These are phyloP conservation scores for Heliornis fulica DNA, from an alignment of 2,113 vertebrate genomes.

Conservation along the genomic window DNA sequence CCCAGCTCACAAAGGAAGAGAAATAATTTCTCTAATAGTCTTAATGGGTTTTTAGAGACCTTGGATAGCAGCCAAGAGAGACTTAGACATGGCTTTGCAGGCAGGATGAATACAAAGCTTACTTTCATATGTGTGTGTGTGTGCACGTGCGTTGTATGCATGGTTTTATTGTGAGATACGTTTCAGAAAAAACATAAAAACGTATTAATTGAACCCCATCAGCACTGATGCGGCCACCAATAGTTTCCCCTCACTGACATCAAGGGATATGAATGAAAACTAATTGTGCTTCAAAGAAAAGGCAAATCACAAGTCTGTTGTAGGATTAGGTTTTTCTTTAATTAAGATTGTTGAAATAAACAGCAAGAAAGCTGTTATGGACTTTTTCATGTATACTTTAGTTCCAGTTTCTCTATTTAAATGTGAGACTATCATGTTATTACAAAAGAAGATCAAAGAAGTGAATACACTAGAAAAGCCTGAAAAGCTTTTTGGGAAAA, in stretches of 20 bases:
- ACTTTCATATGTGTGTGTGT: neutral
- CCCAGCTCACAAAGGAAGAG: conserved; percentile 80
- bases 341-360: conserved; percentile 67
- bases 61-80: conserved; percentile 80
- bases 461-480: conserved; percentile 1
- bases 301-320: conserved; percentile 52
- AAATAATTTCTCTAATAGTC: conserved; percentile 87
- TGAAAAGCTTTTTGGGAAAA: neutral
- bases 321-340: conserved; percentile 64
- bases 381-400: conserved; percentile 62
- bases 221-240: conserved; percentile 48
- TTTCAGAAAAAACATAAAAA: conserved; percentile 49
- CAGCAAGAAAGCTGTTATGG: conserved; percentile 22
- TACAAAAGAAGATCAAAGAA: conserved; percentile 63
- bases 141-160: neutral
- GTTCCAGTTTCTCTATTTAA: conserved; percentile 67
- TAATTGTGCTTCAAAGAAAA: conserved; percentile 71
- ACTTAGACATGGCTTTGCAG: conserved; percentile 70
- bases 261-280: conserved; percentile 77
- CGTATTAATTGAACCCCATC: conserved; percentile 66
- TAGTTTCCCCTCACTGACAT: conserved; percentile 55
- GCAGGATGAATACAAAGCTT: conserved; percentile 63
- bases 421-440: conserved; percentile 44
- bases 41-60: conserved; percentile 84
- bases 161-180: conserved; percentile 47